Percentiles rank a stretch among this genome's conserved stretches.
phyloP scores from a whole-genome alignment of 64 coral and sea anemone species.

The Dendrophyllia cribrosa region DNA sequence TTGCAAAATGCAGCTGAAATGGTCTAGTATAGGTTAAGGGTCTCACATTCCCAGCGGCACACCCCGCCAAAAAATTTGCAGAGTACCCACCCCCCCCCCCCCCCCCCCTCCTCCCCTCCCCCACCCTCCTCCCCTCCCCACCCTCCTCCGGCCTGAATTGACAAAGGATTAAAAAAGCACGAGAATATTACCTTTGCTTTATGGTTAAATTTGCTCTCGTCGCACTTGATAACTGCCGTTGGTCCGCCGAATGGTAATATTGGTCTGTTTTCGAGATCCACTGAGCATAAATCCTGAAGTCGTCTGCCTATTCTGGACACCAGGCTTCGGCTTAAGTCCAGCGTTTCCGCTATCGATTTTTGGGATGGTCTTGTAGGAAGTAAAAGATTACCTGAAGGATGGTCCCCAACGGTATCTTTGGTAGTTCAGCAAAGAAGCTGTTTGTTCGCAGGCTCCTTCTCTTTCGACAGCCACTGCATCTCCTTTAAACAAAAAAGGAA shows the following conservation, averaged over 20 bases:
- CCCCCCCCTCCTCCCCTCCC: no score
- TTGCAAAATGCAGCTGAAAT: no score
- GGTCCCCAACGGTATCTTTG: not conserved
- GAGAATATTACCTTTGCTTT: not conserved
- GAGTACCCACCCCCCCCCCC: no score
- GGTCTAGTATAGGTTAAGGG: no score
- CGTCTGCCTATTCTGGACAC: not conserved
- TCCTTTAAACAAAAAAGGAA: not conserved
- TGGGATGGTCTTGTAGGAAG: constrained; percentile 13
- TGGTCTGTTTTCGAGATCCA: constrained; percentile 3
- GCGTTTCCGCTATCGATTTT: not conserved
- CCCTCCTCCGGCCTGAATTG: no score
- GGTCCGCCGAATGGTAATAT: constrained; percentile 15
- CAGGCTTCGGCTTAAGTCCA: not conserved
- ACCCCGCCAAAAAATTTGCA: no score
- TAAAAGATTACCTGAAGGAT: not conserved
- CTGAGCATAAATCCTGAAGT: not conserved
- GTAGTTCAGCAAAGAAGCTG: constrained; percentile 31
- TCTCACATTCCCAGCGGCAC: no score
- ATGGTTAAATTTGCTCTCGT: constrained; percentile 10
- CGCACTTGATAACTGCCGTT: not conserved
- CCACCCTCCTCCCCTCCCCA: no score
- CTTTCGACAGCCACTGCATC: not conserved
- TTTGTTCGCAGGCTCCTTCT: constrained; percentile 28
- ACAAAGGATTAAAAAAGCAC: not conserved